phyloP scores from a whole-genome alignment of 2,888 invertebrate genomes.

The Sepiola atlantica region DNA sequence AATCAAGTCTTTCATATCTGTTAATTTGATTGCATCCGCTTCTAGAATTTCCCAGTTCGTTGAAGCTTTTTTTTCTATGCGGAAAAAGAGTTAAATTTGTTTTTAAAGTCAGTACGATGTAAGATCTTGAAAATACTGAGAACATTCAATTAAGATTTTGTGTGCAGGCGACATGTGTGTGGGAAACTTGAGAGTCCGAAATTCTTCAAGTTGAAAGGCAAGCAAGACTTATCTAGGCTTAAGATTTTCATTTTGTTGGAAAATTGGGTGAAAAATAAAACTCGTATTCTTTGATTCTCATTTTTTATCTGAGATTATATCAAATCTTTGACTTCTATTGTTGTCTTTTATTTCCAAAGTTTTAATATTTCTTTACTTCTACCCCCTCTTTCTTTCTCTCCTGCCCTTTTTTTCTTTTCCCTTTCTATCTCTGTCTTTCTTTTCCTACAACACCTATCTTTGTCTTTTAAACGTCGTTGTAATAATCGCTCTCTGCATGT shows the following conservation, averaged over 20 bases:
- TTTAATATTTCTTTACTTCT: background rate
- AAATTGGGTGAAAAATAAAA: background rate
- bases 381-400: background rate
- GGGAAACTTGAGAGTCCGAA: background rate
- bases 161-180: background rate
- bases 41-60: no score
- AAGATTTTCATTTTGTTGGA: background rate
- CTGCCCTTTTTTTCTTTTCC: background rate
- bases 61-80: no score
- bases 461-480: background rate
- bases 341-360: background rate
- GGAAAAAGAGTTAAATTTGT: background rate
- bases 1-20: no score
- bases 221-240: background rate
- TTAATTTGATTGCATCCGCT: no score
- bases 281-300: background rate
- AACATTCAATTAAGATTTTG: background rate
- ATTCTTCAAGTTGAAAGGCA: background rate
- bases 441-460: background rate
- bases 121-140: background rate
- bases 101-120: background rate
- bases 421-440: no score
- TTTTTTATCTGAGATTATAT: background rate
- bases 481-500: background rate
- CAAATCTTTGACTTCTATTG: background rate